A percentile compares a stretch with the other conserved stretches of the same genome.
phyloP scores from a whole-genome alignment of 2,113 vertebrate species.

The Machaerirhynchus nigripectus region DNA sequence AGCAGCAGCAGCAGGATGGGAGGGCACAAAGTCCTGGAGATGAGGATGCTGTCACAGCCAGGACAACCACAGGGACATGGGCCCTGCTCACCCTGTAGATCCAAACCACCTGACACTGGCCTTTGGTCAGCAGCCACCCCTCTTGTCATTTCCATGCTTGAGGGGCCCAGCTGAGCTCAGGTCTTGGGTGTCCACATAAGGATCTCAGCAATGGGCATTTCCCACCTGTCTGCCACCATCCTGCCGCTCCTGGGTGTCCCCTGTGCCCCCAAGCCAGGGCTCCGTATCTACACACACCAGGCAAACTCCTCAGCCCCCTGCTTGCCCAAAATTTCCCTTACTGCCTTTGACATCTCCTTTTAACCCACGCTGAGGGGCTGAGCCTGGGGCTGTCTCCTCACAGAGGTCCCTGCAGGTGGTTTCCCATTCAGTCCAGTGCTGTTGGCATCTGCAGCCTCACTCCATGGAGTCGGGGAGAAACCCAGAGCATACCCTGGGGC shows the following conservation, averaged over 20 bases:
- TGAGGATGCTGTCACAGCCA: background rate
- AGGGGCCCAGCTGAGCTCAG: background rate
- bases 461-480: background rate
- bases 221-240: background rate
- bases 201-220: background rate
- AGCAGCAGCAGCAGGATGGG: background rate
- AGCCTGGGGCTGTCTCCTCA: background rate
- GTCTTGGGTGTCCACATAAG: background rate
- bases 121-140: background rate
- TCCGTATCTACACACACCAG: fast-evolving
- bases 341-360: background rate
- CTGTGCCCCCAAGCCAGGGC: background rate
- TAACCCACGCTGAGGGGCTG: background rate
- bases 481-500: fast-evolving
- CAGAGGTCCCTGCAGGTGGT: background rate
- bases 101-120: fast-evolving
- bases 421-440: background rate
- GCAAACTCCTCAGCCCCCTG: background rate
- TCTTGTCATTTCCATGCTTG: background rate
- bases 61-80: background rate
- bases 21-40: background rate
- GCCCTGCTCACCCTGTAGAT: fast-evolving
- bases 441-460: background rate
- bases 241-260: background rate
- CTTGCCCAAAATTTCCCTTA: background rate